These are phyloP conservation scores for Colius striatus DNA, from an alignment of 2,113 vertebrate species.

Conservation along the genomic window DNA sequence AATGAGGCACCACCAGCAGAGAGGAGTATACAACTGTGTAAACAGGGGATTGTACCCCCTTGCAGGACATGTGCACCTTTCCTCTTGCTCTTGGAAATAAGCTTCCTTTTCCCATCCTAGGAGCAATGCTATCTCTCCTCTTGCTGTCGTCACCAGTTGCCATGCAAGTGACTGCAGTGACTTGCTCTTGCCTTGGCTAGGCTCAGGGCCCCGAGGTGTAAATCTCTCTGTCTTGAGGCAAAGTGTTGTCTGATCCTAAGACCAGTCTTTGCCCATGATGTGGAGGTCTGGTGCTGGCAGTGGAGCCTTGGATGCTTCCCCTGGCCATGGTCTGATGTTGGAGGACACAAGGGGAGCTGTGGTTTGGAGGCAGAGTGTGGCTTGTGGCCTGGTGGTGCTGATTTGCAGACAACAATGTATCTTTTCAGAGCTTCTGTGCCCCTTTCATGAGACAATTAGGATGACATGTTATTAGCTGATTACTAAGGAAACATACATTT, in stretches of 20 bases:
- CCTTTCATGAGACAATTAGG: constrained; percentile 52
- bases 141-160: not conserved
- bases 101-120: not conserved
- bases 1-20: not conserved
- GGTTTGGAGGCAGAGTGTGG: not conserved
- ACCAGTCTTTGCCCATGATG: not conserved
- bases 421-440: not conserved
- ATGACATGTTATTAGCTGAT: constrained; percentile 55
- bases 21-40: not conserved
- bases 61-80: not conserved
- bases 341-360: not conserved
- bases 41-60: not conserved
- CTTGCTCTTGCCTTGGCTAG: not conserved
- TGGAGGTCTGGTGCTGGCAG: not conserved
- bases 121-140: not conserved
- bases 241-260: not conserved
- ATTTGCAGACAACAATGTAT: not conserved
- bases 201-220: not conserved
- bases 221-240: not conserved
- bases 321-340: not conserved
- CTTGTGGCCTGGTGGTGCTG: not conserved
- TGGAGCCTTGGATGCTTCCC: not conserved
- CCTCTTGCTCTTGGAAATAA: not conserved
- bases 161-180: not conserved
- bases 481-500: constrained; percentile 51